Conservation (phyloP, 2,888 invertebrate genomes). For the Chaetogeoica ovagalla region DNA sequence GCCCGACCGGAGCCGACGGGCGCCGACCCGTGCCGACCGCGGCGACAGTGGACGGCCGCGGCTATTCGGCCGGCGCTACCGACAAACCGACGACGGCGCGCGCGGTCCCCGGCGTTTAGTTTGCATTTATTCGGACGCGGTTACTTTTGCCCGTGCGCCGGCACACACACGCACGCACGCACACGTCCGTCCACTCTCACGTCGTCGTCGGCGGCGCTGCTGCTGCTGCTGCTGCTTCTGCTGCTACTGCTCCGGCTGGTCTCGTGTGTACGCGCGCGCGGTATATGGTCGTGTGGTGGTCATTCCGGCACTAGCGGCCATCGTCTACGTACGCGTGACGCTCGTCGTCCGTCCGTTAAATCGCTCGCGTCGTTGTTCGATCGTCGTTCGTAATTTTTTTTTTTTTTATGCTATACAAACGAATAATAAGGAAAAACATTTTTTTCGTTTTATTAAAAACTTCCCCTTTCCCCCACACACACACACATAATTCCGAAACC, state of each 20-base stretch:
- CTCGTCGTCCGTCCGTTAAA: constrained; percentile 20
- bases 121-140: constrained; percentile 52
- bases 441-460: too few relatives aligned
- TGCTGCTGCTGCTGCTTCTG: constrained; percentile 1
- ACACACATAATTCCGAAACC: too few relatives aligned
- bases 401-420: too few relatives aligned
- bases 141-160: constrained; percentile 36
- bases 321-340: constrained; percentile 40
- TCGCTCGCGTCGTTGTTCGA: not conserved
- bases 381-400: not conserved
- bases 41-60: constrained; percentile 37
- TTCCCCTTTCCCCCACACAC: too few relatives aligned
- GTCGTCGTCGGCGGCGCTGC: not conserved
- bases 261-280: not conserved
- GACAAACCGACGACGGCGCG: constrained; percentile 47
- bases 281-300: constrained; percentile 14
- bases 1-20: constrained; percentile 52
- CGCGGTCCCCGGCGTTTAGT: constrained; percentile 50
- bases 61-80: constrained; percentile 51
- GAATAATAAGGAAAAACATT: too few relatives aligned
- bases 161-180: not conserved
- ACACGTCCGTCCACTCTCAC: constrained; percentile 3
- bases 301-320: constrained; percentile 50
- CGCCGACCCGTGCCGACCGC: constrained; percentile 53
- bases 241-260: not conserved